phyloP scores from a whole-genome alignment of 2,888 invertebrate species.

The Ptilodon capucinus region DNA sequence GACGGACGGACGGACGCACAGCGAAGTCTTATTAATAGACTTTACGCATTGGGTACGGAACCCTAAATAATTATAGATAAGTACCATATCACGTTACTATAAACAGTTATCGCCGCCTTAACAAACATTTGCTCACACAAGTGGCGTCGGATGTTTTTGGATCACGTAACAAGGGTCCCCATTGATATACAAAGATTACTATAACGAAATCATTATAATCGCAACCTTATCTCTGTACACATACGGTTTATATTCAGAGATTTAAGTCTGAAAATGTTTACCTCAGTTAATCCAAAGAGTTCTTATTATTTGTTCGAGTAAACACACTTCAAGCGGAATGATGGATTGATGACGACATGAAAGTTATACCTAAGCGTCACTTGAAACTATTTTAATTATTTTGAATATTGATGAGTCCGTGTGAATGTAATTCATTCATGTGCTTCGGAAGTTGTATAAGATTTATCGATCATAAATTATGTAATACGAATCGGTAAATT shows the following conservation, averaged over 20 bases:
- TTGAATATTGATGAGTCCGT: neutral
- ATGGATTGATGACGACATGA: slow-evolving; percentile 46
- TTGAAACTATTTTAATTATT: neutral
- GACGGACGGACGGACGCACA: too few relatives aligned
- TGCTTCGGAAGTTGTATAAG: neutral
- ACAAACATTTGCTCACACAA: slow-evolving; percentile 59
- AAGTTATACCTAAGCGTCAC: slow-evolving; percentile 5
- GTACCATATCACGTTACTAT: neutral
- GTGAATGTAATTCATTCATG: too few relatives aligned
- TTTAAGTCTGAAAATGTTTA: slow-evolving; percentile 41
- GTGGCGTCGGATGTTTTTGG: slow-evolving; percentile 68
- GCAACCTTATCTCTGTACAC: slow-evolving; percentile 10
- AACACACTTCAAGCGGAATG: slow-evolving; percentile 42
- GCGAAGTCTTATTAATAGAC: too few relatives aligned
- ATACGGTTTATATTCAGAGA: slow-evolving; percentile 9
- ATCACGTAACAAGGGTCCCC: slow-evolving; percentile 66
- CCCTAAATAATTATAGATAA: too few relatives aligned
- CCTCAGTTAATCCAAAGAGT: slow-evolving; percentile 55
- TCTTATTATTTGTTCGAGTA: slow-evolving; percentile 56
- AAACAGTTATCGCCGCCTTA: slow-evolving; percentile 38
- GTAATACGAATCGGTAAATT: too few relatives aligned
- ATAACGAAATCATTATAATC: slow-evolving; percentile 6
- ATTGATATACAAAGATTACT: slow-evolving; percentile 51
- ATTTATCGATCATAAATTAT: too few relatives aligned
- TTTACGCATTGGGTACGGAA: too few relatives aligned